Conservation (phyloP, 1,140 invertebrate genomes). For the Potamilus streckersoni region DNA sequence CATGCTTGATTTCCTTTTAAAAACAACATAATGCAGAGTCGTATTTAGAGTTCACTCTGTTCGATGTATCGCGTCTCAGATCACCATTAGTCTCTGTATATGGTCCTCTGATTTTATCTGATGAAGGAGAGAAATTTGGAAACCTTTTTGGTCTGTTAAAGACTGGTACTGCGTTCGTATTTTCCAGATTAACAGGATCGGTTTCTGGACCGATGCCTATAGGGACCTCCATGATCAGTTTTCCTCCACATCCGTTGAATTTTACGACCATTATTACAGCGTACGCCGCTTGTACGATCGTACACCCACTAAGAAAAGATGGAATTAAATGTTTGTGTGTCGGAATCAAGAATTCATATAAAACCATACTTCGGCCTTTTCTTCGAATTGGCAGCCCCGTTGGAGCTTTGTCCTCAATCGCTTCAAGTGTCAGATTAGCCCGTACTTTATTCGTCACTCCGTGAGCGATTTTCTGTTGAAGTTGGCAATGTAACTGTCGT, state of each 20-base stretch:
- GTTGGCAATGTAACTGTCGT: constrained; percentile 41
- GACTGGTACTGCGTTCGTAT: constrained; percentile 47
- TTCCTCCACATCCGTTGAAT: constrained; percentile 48
- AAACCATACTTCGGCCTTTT: constrained; percentile 17
- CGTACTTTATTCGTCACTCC: constrained; percentile 27
- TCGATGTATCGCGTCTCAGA: no score
- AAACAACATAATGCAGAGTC: no score
- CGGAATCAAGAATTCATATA: constrained; percentile 46
- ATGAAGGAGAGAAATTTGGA: constrained; percentile 44
- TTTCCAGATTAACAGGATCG: constrained; percentile 42
- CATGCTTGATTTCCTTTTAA: no score
- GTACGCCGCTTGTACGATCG: constrained; percentile 46
- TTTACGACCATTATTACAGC: constrained; percentile 41
- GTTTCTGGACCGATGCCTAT: constrained; percentile 51
- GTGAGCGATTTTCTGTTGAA: constrained; percentile 38
- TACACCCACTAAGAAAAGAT: constrained; percentile 44
- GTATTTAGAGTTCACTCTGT: no score
- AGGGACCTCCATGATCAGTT: constrained; percentile 49
- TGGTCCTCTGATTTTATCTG: no score
- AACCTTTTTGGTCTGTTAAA: constrained; percentile 54
- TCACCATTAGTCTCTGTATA: no score
- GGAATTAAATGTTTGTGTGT: constrained; percentile 46
- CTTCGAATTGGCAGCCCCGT: constrained; percentile 31
- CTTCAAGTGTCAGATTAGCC: constrained; percentile 32
- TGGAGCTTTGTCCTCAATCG: constrained; percentile 38